A percentile compares a stretch with the other conserved stretches of the same genome.
Conservation (phyloP, 2,888 invertebrate species). For the Ligdia adustata region DNA sequence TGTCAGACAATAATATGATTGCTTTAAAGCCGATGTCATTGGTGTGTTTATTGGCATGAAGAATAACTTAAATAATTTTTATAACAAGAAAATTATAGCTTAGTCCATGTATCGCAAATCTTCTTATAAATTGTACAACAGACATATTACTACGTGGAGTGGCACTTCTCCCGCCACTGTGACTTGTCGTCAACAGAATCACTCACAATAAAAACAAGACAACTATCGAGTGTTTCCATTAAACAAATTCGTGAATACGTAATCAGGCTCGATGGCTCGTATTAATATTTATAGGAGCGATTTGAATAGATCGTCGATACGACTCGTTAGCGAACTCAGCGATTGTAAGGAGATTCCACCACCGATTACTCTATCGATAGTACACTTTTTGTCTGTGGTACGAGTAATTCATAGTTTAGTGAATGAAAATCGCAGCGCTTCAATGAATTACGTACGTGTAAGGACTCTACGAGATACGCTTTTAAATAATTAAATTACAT, state of each 20-base stretch:
- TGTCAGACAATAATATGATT: no score
- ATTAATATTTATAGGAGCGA: conserved; percentile 77
- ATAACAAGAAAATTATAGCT: no score
- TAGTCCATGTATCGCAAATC: no score
- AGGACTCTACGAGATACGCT: no score
- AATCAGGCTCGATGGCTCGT: conserved; percentile 42
- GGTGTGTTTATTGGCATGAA: no score
- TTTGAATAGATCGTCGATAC: conserved; percentile 79
- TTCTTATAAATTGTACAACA: no score
- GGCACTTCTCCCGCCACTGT: conserved; percentile 2
- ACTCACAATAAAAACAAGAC: conserved; percentile 69
- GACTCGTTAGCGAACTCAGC: conserved; percentile 51
- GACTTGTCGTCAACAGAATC: conserved; percentile 29
- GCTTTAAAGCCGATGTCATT: no score
- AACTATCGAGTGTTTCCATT: conserved; percentile 58
- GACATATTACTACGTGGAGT: no score
- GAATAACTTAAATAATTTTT: no score
- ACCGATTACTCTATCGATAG: conserved; percentile 69
- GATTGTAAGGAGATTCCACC: conserved; percentile 61
- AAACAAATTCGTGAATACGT: conserved; percentile 77
- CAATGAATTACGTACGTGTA: no score
- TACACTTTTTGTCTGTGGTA: conserved; percentile 23
- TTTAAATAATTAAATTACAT: no score
- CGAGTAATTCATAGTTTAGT: conserved; percentile 22
- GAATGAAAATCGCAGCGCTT: no score